Evolutionary conservation across 2,797 vertebrate species (phyloP).

Genomic region (Lycodopsis pacificus): DNA sequence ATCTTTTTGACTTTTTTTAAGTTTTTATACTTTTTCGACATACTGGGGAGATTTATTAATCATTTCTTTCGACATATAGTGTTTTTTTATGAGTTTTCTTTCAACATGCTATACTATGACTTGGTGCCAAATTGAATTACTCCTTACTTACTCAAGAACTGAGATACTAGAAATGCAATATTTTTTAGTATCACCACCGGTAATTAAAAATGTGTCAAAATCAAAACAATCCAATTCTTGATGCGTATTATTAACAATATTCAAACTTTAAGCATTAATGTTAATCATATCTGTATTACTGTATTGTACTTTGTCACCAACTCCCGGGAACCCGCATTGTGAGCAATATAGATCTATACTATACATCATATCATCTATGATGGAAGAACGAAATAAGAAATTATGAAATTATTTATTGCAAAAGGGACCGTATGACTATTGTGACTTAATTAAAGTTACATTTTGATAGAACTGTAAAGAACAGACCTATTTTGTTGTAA

Average conservation of each 20-base stretch:
- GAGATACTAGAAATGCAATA: too few species aligned
- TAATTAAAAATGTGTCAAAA: neutral
- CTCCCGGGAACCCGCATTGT: neutral
- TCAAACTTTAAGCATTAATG: neutral
- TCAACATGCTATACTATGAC: neutral
- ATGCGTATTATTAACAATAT: neutral
- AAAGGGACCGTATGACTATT: neutral
- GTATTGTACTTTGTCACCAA: neutral
- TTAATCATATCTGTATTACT: neutral
- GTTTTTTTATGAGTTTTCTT: neutral
- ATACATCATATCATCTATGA: too few species aligned
- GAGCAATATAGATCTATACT: neutral
- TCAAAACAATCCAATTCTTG: neutral
- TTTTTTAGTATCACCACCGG: neutral
- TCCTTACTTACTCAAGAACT: too few species aligned
- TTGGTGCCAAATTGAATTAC: too few species aligned
- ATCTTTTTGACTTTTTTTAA: too few species aligned
- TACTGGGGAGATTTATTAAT: too few species aligned
- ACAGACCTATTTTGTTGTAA: neutral
- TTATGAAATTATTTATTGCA: neutral
- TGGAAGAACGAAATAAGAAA: neutral
- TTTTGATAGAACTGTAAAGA: neutral
- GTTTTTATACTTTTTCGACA: neutral
- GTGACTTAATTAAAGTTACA: neutral
- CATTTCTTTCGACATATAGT: too few species aligned